A percentile compares a stretch with the other conserved stretches of the same genome.
These are phyloP conservation scores for Atherinomorus stipes DNA, from an alignment of 2,113 vertebrate species.

Conservation along the genomic window DNA sequence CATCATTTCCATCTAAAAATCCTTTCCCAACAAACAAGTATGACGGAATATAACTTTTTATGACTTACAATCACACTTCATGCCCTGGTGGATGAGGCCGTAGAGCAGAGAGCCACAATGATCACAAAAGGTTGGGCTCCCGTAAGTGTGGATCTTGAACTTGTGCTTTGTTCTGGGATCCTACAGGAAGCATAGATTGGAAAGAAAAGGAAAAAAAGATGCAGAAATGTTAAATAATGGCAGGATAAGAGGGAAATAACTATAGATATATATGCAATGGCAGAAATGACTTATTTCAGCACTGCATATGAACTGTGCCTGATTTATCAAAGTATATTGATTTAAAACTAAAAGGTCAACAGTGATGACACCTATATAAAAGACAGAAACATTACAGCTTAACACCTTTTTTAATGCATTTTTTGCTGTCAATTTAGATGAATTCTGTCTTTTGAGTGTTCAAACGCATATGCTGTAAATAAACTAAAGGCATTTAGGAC, in stretches of 20 bases:
- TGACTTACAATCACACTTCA: constrained; percentile 88
- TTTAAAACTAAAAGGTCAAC: not conserved
- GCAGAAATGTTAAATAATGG: not conserved
- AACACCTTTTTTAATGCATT: not conserved
- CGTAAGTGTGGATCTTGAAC: constrained; percentile 97
- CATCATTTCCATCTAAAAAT: not conserved
- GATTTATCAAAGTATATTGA: not conserved
- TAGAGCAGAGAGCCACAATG: constrained; percentile 96
- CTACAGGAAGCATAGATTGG: constrained; percentile 66
- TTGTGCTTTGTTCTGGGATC: constrained; percentile 98
- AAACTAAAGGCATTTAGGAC: not conserved
- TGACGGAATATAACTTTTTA: not conserved
- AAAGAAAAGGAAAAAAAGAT: not conserved
- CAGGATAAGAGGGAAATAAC: not conserved
- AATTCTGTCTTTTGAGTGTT: not conserved
- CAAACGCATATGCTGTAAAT: not conserved
- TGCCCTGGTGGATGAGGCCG: constrained; percentile 96
- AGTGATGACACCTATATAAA: not conserved
- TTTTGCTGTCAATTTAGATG: not conserved
- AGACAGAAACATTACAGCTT: too few species aligned
- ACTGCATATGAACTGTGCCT: not conserved
- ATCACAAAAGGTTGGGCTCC: constrained; percentile 96
- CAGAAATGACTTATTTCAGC: too few species aligned
- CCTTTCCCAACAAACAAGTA: not conserved
- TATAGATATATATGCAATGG: too few species aligned